These are phyloP conservation scores for Ptyas mucosa DNA, from an alignment of 2,113 vertebrate genomes.

Conservation along the genomic window DNA sequence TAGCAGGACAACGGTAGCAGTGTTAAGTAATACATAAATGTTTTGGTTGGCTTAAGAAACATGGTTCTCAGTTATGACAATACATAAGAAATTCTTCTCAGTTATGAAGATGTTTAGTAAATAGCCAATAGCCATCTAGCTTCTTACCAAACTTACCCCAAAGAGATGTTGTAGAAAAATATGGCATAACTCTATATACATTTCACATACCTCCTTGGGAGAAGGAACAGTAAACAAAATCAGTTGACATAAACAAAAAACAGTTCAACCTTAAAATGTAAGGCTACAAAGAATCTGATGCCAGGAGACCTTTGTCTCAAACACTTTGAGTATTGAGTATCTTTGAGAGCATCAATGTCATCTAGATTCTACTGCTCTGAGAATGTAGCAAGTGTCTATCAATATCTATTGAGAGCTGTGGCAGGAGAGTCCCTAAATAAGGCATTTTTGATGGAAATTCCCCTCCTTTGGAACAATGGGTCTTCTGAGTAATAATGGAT, in stretches of 20 bases:
- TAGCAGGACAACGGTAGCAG: not conserved
- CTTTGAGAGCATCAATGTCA: not conserved
- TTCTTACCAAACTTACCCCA: not conserved
- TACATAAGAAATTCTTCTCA: not conserved
- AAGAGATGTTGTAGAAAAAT: not conserved
- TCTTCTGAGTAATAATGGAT: not conserved
- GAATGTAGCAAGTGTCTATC: not conserved
- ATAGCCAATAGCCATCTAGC: not conserved
- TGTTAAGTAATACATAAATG: not conserved
- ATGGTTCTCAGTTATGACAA: not conserved
- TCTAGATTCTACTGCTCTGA: not conserved
- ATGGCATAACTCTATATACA: not conserved
- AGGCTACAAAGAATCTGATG: not conserved
- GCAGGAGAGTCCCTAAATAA: not conserved
- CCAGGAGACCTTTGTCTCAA: not conserved
- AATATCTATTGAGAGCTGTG: not conserved
- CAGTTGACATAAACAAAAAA: not conserved
- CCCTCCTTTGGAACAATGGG: not conserved
- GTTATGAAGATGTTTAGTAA: not conserved
- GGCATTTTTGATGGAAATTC: not conserved
- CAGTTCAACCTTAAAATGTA: not conserved
- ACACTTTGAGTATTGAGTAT: not conserved
- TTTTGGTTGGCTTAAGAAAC: not conserved
- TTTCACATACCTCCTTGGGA: not conserved
- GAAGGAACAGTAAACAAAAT: not conserved